A percentile compares a stretch with the other conserved stretches of the same genome.
phyloP scores from a whole-genome alignment of 2,888 invertebrate genomes.

The Pomacea canaliculata region DNA sequence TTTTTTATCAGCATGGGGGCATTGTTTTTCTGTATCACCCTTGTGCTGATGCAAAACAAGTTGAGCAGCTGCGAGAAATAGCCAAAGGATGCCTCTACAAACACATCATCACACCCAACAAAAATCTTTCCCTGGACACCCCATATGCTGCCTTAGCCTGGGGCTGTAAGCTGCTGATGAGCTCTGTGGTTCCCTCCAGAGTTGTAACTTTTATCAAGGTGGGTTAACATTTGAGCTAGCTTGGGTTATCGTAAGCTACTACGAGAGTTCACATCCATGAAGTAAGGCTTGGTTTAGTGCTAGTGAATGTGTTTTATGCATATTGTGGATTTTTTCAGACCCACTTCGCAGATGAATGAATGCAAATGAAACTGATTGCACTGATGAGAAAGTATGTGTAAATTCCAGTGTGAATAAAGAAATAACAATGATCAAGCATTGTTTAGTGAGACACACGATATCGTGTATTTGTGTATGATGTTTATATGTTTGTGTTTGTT shows the following conservation, averaged over 20 bases:
- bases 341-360: no score
- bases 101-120: conserved; percentile 83
- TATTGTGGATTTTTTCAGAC: no score
- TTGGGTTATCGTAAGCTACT: background rate
- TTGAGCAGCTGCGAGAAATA: conserved; percentile 75
- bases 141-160: conserved; percentile 83
- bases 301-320: no score
- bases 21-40: conserved; percentile 89
- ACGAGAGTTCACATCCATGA: background rate
- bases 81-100: conserved; percentile 80
- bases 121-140: conserved; percentile 64
- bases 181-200: conserved; percentile 27
- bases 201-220: conserved; percentile 52
- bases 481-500: no score
- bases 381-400: background rate
- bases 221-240: background rate
- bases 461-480: no score
- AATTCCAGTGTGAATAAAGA: background rate
- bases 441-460: no score
- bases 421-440: background rate
- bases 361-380: no score
- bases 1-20: conserved; percentile 78
- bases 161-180: conserved; percentile 76
- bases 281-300: no score
- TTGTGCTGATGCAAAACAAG: conserved; percentile 79